Conservation (phyloP, 2,113 vertebrate genomes). For the Emydura subglobosa region DNA sequence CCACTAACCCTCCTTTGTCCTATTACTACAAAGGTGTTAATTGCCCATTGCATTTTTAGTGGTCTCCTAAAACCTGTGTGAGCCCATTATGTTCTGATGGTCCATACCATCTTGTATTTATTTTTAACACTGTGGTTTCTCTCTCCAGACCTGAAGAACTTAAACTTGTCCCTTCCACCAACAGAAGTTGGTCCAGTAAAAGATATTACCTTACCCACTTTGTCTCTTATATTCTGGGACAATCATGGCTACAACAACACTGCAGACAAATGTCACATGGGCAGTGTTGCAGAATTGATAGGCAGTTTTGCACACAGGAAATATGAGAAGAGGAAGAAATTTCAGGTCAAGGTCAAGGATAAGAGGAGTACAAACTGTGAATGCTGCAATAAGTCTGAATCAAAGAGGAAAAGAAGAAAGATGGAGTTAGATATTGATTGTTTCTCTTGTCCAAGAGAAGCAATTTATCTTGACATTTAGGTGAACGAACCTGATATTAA, state of each 20-base stretch:
- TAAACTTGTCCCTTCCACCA: background rate
- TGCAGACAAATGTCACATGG: background rate
- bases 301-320: rapidly evolving
- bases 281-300: background rate
- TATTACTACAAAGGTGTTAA: background rate
- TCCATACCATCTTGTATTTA: background rate
- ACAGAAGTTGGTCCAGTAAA: background rate
- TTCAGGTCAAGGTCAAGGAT: background rate
- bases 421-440: background rate
- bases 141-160: background rate
- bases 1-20: background rate
- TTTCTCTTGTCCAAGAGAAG: rapidly evolving
- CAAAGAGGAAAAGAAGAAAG: background rate
- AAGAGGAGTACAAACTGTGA: background rate
- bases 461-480: background rate
- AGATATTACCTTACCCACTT: background rate
- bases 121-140: background rate
- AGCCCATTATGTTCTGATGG: background rate
- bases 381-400: background rate
- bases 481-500: background rate
- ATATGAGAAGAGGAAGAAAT: background rate
- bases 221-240: background rate
- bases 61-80: background rate
- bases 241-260: background rate
- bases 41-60: background rate